Conservation (phyloP, 2,797 vertebrate species). For the Catamblyrhynchus diadema region DNA sequence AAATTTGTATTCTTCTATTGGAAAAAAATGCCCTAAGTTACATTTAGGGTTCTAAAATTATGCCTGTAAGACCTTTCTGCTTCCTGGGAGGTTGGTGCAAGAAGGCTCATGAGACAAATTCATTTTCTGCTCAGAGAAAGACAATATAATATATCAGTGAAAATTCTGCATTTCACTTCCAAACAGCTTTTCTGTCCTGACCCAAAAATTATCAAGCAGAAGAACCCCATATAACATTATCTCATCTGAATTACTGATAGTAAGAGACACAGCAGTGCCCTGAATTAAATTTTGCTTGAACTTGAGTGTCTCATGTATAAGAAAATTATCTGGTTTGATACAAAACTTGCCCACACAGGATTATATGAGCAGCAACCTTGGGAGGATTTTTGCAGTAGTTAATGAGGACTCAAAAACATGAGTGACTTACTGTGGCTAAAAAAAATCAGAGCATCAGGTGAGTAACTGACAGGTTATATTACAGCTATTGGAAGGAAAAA, state of each 20-base stretch:
- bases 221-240: neutral
- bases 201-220: neutral
- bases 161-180: neutral
- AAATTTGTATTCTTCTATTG: neutral
- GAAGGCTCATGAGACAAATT: neutral
- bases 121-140: neutral
- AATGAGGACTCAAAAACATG: constrained; percentile 8
- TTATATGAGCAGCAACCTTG: neutral
- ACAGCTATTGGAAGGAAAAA: neutral
- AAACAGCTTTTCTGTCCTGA: neutral
- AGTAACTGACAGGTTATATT: constrained; percentile 10
- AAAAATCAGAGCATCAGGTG: neutral
- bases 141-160: neutral
- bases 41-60: neutral
- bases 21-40: neutral
- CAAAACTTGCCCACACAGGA: neutral
- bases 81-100: neutral
- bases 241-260: neutral
- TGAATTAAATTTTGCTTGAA: constrained; percentile 23
- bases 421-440: neutral
- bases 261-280: neutral
- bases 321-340: constrained; percentile 18
- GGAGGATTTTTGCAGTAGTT: constrained; percentile 7
- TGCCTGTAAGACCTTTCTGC: neutral
- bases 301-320: neutral